phyloP scores from a whole-genome alignment of 2,888 invertebrate species.

The Plagodis pulveraria region DNA sequence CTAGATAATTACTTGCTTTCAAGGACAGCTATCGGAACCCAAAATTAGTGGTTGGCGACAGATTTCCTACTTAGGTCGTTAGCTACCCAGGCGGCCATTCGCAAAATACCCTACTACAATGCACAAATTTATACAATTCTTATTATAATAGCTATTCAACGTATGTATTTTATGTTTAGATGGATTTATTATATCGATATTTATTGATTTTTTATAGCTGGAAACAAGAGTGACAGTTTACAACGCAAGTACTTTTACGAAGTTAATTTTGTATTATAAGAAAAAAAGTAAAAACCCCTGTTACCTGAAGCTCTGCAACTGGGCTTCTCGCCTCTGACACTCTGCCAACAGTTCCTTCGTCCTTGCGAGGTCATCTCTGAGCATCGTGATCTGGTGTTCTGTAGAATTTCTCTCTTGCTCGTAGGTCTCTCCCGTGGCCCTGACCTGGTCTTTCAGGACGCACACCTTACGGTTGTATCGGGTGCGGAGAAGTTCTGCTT shows the following conservation, averaged over 20 bases:
- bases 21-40: too few relatives aligned
- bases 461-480: constrained; percentile 90
- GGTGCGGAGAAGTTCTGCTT: constrained; percentile 91
- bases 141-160: too few relatives aligned
- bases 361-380: constrained; percentile 91
- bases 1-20: too few relatives aligned
- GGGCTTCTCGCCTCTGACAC: constrained; percentile 90
- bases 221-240: neutral
- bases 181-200: neutral
- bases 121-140: too few relatives aligned
- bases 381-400: constrained; percentile 88
- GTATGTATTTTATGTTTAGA: too few relatives aligned
- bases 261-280: too few relatives aligned
- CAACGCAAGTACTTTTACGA: neutral
- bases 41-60: too few relatives aligned
- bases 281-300: neutral
- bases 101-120: too few relatives aligned
- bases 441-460: constrained; percentile 89
- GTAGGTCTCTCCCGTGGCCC: constrained; percentile 87
- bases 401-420: constrained; percentile 89
- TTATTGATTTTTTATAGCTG: too few relatives aligned
- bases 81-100: too few relatives aligned
- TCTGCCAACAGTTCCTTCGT: constrained; percentile 91
- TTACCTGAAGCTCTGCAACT: constrained; percentile 89
- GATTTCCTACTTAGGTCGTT: too few relatives aligned